Evolutionary conservation across 2,113 vertebrate species (phyloP), one percentile per base, ranked within the genome.

Genomic region (Pseudorhombus dupliciocellatus): DNA sequence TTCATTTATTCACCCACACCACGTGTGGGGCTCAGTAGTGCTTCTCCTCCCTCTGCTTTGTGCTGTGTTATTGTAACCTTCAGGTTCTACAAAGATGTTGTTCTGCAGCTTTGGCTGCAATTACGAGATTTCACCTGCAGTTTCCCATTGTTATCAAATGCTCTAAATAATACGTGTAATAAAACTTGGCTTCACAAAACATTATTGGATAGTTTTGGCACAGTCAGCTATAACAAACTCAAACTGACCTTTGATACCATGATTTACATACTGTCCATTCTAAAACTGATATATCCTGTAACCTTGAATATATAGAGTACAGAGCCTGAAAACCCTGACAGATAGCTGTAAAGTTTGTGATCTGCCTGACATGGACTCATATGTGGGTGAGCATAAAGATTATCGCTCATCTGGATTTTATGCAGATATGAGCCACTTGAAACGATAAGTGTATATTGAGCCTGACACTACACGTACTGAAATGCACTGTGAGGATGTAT

Each of bases 1-100:
- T 24, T 79, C 40, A 70, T 78, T 58, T 62, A 53, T 63, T 37
- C 28, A 57, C 48, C 28, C 31, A 37, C 18, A 10, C 11, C 58
- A 68, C 58, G 28, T 52, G 28, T 2, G 22, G 44, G n/a, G 51
- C 18, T 28, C 20, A 40, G 51, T 14, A 2, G 61, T 44, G 53
- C 15, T 59, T 54, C 37, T 25, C 25, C 60, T 30, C 12, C 30
- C 7, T 30, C 37, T 24, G 26, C 28, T 22, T 11, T 62, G 30
- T 18, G 22, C 15, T 12, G 3, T 5, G 2, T 51, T 21, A 34
- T 4, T 26, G 5, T 62, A 37, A n/a, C 55, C 73, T 76, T 79
- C 11, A 34, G 12, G 42, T 53, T 52, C 34, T 22, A 20, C 12
- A 7, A 48, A 14, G 12, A 53, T 51, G 10, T 50, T 2, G 6